Evolutionary conservation across 2,797 vertebrate species (phyloP).

Genomic region (Brachyalestes nurse): DNA sequence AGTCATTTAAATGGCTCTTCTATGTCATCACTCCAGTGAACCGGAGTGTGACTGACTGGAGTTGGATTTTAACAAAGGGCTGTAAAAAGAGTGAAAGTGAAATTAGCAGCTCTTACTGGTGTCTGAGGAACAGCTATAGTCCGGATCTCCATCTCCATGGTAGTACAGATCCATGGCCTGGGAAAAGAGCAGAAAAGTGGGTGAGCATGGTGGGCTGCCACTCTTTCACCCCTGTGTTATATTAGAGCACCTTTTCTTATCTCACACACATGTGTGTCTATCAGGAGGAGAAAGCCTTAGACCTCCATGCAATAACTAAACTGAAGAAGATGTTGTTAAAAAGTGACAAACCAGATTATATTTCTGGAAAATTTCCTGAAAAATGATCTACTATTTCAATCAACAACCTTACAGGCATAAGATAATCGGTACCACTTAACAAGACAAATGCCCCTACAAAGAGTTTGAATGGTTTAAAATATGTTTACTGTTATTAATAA

Average conservation of each 20-base stretch:
- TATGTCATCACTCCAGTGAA: background rate
- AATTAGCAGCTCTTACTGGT: slow-evolving; percentile 72
- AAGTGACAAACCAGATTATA: background rate
- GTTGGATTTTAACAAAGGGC: slow-evolving; percentile 26
- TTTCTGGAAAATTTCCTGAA: too few species aligned
- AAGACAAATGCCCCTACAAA: too few species aligned
- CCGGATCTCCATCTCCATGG: slow-evolving; percentile 77
- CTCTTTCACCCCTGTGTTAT: background rate
- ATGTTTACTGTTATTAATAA: too few species aligned
- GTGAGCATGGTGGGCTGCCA: slow-evolving; percentile 15
- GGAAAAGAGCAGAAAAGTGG: slow-evolving; percentile 42
- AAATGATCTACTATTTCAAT: too few species aligned
- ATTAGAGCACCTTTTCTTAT: background rate
- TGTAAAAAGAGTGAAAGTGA: slow-evolving; percentile 17
- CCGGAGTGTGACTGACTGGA: too few species aligned
- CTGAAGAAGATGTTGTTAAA: background rate
- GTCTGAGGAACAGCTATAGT: slow-evolving; percentile 78
- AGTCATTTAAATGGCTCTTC: background rate
- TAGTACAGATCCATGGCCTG: slow-evolving; percentile 84
- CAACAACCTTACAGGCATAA: too few species aligned
- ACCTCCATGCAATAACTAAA: background rate
- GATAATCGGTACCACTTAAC: too few species aligned
- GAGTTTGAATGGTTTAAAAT: too few species aligned
- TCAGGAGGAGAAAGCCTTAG: background rate
- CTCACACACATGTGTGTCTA: background rate